Conservation (phyloP, 2,888 invertebrate species). For the Mycogona germanica region DNA sequence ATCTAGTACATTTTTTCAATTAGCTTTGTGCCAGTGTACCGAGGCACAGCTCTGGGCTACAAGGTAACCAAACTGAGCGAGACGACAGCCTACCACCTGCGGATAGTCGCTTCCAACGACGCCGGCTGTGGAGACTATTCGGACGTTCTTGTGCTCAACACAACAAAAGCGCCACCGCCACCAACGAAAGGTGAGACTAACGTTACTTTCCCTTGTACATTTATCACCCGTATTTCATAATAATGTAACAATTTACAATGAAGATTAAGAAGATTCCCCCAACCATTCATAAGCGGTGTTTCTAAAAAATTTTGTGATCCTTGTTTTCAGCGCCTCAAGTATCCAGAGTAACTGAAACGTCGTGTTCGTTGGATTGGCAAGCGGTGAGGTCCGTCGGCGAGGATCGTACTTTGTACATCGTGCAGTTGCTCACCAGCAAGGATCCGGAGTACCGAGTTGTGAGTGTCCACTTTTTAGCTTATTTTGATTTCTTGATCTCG, state of each 20-base stretch:
- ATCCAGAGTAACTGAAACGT: conserved; percentile 41
- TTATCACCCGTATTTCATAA: too few species aligned
- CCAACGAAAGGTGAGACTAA: conserved; percentile 52
- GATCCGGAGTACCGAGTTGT: conserved; percentile 53
- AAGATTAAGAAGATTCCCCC: background rate
- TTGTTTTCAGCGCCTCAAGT: conserved; percentile 45
- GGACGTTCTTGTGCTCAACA: conserved; percentile 52
- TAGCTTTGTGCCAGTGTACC: conserved; percentile 45
- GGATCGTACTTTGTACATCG: conserved; percentile 59
- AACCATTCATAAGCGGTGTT: background rate
- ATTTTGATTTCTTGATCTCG: background rate
- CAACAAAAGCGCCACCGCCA: conserved; percentile 66
- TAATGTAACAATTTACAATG: background rate
- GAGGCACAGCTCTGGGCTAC: conserved; percentile 61
- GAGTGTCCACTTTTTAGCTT: conserved; percentile 24
- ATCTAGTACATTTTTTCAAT: background rate
- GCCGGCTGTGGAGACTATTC: conserved; percentile 74
- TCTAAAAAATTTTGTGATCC: background rate
- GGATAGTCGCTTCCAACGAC: conserved; percentile 72
- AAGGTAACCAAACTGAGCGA: conserved; percentile 75
- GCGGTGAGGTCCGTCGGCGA: conserved; percentile 41
- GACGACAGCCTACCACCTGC: conserved; percentile 65
- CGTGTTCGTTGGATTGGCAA: conserved; percentile 53
- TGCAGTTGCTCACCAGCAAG: conserved; percentile 49
- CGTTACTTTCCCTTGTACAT: too few species aligned